Conservation (phyloP, 2,113 vertebrate species). For the Diphyllodes magnificus region DNA sequence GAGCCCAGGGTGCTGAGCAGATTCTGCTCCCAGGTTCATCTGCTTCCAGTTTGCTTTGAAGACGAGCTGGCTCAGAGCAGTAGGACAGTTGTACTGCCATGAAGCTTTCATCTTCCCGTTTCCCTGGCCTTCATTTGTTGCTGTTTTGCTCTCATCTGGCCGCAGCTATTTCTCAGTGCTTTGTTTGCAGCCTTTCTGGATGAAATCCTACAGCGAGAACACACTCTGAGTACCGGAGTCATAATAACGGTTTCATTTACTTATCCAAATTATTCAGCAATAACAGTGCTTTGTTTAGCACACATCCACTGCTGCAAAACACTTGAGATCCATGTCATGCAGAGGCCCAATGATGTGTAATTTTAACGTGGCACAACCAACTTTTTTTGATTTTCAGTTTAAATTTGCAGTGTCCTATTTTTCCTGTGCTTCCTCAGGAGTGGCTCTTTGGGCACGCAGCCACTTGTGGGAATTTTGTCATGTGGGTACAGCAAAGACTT, state of each 20-base stretch:
- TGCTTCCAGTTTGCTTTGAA: constrained; percentile 27
- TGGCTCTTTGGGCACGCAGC: background rate
- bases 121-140: background rate
- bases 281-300: background rate
- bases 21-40: background rate
- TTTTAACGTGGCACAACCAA: background rate
- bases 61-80: background rate
- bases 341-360: background rate
- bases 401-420: background rate
- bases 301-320: background rate
- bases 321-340: background rate
- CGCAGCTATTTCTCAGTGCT: background rate
- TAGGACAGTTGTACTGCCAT: background rate
- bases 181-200: background rate
- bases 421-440: background rate
- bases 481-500: background rate
- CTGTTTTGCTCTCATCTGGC: background rate
- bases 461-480: background rate
- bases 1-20: background rate
- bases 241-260: background rate
- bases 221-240: background rate
- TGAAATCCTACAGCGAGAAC: background rate
- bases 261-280: background rate
- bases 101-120: constrained; percentile 29
- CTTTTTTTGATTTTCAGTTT: background rate